phyloP scores from a whole-genome alignment of 1,140 invertebrate species.

The Bombus vancouverensis region DNA sequence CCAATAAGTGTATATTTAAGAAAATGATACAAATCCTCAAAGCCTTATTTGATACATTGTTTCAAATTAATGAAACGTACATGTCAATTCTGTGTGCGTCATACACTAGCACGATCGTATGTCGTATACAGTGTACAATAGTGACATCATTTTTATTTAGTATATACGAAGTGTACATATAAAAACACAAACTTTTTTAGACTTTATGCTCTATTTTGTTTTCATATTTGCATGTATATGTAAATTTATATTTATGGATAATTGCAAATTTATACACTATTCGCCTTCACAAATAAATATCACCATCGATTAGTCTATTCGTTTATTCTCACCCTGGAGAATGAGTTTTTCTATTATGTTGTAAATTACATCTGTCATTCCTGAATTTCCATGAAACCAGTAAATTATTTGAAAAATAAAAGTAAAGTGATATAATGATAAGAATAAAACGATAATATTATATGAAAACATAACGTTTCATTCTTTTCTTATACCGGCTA shows the following conservation, averaged over 20 bases:
- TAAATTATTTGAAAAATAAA: neutral
- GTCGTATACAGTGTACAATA: neutral
- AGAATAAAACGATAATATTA: neutral
- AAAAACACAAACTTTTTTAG: slow-evolving; percentile 16
- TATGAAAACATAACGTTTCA: neutral
- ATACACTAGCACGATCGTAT: neutral
- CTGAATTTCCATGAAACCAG: neutral
- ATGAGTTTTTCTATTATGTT: too few species aligned
- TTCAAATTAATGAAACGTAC: neutral
- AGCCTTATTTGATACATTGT: neutral
- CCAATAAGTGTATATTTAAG: neutral
- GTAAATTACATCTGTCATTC: neutral
- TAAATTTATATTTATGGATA: slow-evolving; percentile 11
- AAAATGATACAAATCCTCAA: neutral
- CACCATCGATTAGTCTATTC: neutral
- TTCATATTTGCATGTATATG: neutral
- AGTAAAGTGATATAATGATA: neutral
- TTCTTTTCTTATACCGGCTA: neutral
- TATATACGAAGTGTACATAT: neutral
- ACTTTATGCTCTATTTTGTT: slow-evolving; percentile 17
- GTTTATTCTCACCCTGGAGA: too few species aligned
- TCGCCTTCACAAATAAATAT: neutral
- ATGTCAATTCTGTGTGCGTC: slow-evolving; percentile 34
- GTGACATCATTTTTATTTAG: slow-evolving; percentile 60
- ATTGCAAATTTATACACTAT: neutral